Base-by-base conservation (phyloP, 2,797 vertebrate species). In the Fistularia commersonii region DNA sequence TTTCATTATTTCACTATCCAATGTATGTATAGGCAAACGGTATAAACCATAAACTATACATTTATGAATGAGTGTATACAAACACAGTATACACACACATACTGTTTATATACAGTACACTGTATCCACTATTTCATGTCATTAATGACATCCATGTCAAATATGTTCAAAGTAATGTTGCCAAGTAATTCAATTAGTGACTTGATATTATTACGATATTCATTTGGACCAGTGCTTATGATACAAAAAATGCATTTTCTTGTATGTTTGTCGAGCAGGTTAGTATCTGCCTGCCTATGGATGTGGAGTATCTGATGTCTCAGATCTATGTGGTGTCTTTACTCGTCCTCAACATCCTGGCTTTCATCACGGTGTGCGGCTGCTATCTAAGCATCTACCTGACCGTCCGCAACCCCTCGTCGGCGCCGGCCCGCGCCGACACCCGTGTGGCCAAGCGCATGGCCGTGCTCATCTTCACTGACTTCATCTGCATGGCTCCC, bases 221-320 rank as follows among this genome's bases (percentile, higher is more conserved):
- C 23, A 23, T 23, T 23, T 23, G 7, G 35, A 7, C 9, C 35
- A 36, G 35, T 36, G 35, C 35, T 36, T 36, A 7, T 36, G 35
- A 8, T 7, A 36, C 1, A 3, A 36, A 6, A 39, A 10, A 39
- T 39, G 10, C 8, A 6, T 12, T 41, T 54, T 6, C 56, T 9
- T 51, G 12, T 48, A 7, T 58, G 9, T 55, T 15, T 49, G 12
- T 60, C 38, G 1, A 51, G 7, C 69, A 89, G 87, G 83, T 97
- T 69, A 98, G 97, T 74, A 97, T 99, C 84, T 99, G 97, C 56
- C 87, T 99, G n/a, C 97, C 97, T 3, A 99, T 99, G 97, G 95
- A 99, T 12, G 93, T 99, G 47, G 93, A 95, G 61, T 89, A 86
- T 0, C 56, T 71, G 0, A 39, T 74, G 51, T 91, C 95, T 14